Base-by-base conservation (phyloP, 2,888 invertebrate species). In the Tetrapedia diversipes region DNA sequence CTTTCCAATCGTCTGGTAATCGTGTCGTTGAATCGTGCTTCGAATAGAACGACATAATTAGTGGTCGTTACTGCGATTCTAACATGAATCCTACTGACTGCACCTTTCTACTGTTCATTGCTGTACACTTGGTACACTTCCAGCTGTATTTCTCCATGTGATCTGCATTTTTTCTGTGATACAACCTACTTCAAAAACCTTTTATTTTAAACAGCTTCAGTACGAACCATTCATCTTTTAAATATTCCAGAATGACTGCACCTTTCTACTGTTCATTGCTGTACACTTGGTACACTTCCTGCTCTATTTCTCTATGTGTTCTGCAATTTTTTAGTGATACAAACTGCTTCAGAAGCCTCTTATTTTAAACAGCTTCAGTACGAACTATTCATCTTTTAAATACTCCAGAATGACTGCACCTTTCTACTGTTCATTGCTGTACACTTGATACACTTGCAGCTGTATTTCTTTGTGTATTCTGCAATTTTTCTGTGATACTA, bases 1-100 rank as follows among this genome's bases (percentile, higher is more conserved):
- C 78, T 75, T 75, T 65, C 45, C 54, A 29, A 22, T 10, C 59
- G 67, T 72, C 77, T 70, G 24, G 69, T 56, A 37, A 34, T 27
- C n/a, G 19, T 14, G 14, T 32, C 14, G 65, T 16, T 27, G 16
- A 32, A 53, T 64, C 51, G 27, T 29, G 24, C 1, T 19, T 11
- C 22, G 19, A 19, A 14, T 43, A 66, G 39, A 59, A 54, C 39
- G 22, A 53, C 37, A 29, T 24, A 37, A 61, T 43, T 60, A 59
- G 43, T 16, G 14, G 0, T 29, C 2, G 57, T 24, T 11, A 11
- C 16, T 10, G 4, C 16, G 7, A 57, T 7, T 6, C n/a, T 22
- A 10, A 41, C 1, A 49, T 6, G 14, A 24, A 3, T 27, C 27
- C 27, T 10, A 8, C 51, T 10, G n/a, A 51, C 29, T 29, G 4